Evolutionary conservation across 1,140 invertebrate species (phyloP).

Genomic region (Tribolium madens): DNA sequence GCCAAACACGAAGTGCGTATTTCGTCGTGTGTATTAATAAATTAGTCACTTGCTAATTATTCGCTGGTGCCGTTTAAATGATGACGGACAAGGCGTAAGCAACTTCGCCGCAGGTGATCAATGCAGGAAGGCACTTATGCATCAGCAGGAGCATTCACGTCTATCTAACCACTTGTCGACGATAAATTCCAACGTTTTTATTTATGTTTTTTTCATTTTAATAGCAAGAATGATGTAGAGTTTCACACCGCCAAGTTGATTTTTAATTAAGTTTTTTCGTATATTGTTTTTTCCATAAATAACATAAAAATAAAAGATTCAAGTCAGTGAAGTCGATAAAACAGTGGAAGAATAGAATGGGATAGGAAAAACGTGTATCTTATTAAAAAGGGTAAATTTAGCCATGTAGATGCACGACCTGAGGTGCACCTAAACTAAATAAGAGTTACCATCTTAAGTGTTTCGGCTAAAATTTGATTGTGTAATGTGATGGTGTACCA

Average conservation of each 20-base stretch:
- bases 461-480: too few relatives aligned
- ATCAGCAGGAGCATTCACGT: slow-evolving; percentile 17
- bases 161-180: slow-evolving; percentile 17
- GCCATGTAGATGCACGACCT: not conserved
- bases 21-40: slow-evolving; percentile 28
- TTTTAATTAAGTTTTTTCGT: not conserved
- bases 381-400: not conserved
- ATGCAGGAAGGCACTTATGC: slow-evolving; percentile 14
- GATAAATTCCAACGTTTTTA: slow-evolving; percentile 14
- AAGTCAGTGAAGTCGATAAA: not conserved
- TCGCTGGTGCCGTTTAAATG: slow-evolving; percentile 41
- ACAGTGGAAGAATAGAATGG: too few relatives aligned
- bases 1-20: slow-evolving; percentile 36
- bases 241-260: not conserved
- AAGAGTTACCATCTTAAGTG: too few relatives aligned
- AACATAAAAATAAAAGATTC: not conserved
- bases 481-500: too few relatives aligned
- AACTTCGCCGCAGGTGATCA: slow-evolving; percentile 29
- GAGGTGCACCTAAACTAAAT: not conserved
- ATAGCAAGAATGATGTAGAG: not conserved
- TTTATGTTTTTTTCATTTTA: slow-evolving; percentile 7
- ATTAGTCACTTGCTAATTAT: slow-evolving; percentile 42
- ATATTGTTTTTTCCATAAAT: not conserved
- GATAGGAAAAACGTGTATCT: not conserved
- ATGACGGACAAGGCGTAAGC: slow-evolving; percentile 33